Evolutionary conservation across 2,888 invertebrate genomes (phyloP), one percentile per base, ranked within the genome.

Genomic region (Philhelius pedissequus): DNA sequence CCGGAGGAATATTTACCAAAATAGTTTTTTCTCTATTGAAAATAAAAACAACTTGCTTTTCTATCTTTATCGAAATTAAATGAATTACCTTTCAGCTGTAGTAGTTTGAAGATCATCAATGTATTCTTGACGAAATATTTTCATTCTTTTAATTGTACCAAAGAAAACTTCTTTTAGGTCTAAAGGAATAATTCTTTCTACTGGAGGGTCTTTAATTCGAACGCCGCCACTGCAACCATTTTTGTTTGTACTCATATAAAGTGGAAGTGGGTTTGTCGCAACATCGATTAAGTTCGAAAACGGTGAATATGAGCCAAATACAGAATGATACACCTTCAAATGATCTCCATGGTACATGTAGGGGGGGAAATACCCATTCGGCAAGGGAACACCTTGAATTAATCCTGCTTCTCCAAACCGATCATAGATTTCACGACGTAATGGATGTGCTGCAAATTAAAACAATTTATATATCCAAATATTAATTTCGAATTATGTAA

Each of bases 381-480:
- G 95, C 3, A 95, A 93, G 4, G 95, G 95, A 0, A 97, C 94
- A 0, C 97, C 97, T 88, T 93, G 93, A 90, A 97, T 97, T 52
- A 98, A 92, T 0, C 97, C 97, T 88, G 96, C 95, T 91, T 97
- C 97, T 0, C 98, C 98, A 91, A 96, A 97, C 88, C 96, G 96
- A 91, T 98, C 97, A 92, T 96, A 98, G 15, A 97, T 94, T 13
- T 96, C 95, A 74, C 96, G 93, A 80, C 92, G 92, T 82, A 94
- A 91, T 48, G 95, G 94, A 90, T 95, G 92, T 1, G 94, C 88
- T 88, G 35, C 4, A 6, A 8, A 70, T 20, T 9, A 7, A n/a
- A 27, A 5, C 9, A 38, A 4, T 1, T 18, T 7, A 1, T n/a
- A 3, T n/a, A n/a, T 18, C 4, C 13, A 30, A 30, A 32, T 18